Evolutionary conservation across 2,888 invertebrate genomes (phyloP).

Genomic region (Melolontha melolontha): DNA sequence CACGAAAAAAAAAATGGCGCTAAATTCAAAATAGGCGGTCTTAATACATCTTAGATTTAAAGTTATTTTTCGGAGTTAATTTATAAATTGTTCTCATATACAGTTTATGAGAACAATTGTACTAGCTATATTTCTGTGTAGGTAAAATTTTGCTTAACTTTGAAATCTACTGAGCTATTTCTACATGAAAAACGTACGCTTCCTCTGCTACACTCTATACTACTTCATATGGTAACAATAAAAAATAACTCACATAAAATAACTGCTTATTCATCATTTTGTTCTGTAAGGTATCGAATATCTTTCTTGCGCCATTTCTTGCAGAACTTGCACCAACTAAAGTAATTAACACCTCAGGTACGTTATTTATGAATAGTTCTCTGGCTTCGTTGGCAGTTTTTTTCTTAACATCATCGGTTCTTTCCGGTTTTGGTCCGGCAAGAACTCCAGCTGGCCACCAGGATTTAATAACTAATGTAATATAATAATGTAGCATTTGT

Average conservation of each 20-base stretch:
- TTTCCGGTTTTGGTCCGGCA: constrained; percentile 68
- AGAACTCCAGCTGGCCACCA: constrained; percentile 92
- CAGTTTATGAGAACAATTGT: too few relatives aligned
- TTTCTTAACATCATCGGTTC: constrained; percentile 75
- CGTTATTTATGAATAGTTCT: constrained; percentile 77
- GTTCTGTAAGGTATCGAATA: constrained; percentile 89
- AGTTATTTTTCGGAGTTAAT: too few relatives aligned
- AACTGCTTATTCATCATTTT: constrained; percentile 89
- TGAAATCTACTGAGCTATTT: too few relatives aligned
- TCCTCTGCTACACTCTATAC: too few relatives aligned
- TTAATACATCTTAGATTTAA: too few relatives aligned
- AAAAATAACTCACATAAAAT: constrained; percentile 80
- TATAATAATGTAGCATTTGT: constrained; percentile 90
- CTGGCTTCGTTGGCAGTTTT: constrained; percentile 78
- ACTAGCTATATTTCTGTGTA: too few relatives aligned
- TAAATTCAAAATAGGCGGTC: too few relatives aligned
- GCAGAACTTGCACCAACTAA: constrained; percentile 89
- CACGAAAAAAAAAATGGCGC: too few relatives aligned
- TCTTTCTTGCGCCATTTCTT: constrained; percentile 84
- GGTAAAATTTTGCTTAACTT: too few relatives aligned
- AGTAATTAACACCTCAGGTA: constrained; percentile 84
- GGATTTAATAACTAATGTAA: constrained; percentile 83
- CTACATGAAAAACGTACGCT: too few relatives aligned
- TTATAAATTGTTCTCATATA: too few relatives aligned
- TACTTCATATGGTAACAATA: too few relatives aligned